phyloP scores from a whole-genome alignment of 2,888 invertebrate genomes.

The Galerucella pusilla region DNA sequence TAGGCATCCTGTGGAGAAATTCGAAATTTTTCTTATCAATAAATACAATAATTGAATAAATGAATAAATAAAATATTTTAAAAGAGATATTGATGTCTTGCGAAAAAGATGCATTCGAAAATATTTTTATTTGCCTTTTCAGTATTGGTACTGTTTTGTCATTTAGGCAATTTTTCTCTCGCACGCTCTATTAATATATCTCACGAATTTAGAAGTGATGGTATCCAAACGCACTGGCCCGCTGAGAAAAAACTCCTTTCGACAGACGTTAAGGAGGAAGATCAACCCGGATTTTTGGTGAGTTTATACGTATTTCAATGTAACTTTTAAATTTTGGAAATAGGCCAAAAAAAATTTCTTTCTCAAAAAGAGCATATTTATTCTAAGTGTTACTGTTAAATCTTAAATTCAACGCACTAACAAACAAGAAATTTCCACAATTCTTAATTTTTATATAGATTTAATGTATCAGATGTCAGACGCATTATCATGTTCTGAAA shows the following conservation, averaged over 20 bases:
- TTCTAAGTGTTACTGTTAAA: too few species aligned
- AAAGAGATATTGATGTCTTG: neutral
- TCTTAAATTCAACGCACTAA: too few species aligned
- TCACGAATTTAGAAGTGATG: constrained; percentile 55
- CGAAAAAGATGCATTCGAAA: constrained; percentile 1
- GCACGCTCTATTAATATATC: constrained; percentile 36
- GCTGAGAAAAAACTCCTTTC: constrained; percentile 38
- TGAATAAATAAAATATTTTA: neutral
- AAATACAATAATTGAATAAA: too few species aligned
- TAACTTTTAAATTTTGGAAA: too few species aligned
- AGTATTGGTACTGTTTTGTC: neutral
- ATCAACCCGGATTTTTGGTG: constrained; percentile 60
- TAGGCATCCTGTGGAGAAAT: neutral
- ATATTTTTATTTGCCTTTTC: neutral
- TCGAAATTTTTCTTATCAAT: too few species aligned
- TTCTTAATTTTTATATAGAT: too few species aligned
- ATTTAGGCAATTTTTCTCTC: neutral
- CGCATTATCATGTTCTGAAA: too few species aligned
- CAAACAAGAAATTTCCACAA: too few species aligned
- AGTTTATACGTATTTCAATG: constrained; percentile 29
- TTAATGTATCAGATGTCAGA: too few species aligned
- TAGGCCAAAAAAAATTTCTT: too few species aligned
- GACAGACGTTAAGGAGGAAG: constrained; percentile 35
- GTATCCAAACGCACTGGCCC: constrained; percentile 58
- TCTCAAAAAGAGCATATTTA: too few species aligned